Evolutionary conservation across 2,797 vertebrate species (phyloP).

Genomic region (Sebastiscus tertius): DNA sequence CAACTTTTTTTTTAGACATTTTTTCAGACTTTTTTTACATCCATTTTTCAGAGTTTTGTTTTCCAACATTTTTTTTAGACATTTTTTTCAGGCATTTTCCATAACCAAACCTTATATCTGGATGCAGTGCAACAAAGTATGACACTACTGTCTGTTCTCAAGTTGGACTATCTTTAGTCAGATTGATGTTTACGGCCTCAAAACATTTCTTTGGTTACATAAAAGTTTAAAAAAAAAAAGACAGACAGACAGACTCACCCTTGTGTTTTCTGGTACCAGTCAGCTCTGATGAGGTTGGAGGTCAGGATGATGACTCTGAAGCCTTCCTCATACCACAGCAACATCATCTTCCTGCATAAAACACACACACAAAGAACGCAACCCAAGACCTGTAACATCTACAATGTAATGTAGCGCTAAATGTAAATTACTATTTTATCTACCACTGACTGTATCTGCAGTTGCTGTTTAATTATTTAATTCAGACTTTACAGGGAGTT

Average conservation of each 20-base stretch:
- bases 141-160: not conserved
- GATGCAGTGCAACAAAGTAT: not conserved
- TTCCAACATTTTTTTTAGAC: too few relatives aligned
- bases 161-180: not conserved
- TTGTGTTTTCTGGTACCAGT: conserved; percentile 99
- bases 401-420: too few relatives aligned
- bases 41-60: too few relatives aligned
- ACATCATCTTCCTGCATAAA: conserved; percentile 94
- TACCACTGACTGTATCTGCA: not conserved
- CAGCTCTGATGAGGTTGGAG: conserved; percentile 94
- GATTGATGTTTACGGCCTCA: not conserved
- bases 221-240: not conserved
- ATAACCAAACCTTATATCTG: not conserved
- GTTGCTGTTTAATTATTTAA: not conserved
- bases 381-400: not conserved
- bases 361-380: not conserved
- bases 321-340: conserved; percentile 94
- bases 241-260: conserved; percentile 83
- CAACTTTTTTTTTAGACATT: too few relatives aligned
- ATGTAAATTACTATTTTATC: too few relatives aligned
- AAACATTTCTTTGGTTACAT: not conserved
- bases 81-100: too few relatives aligned
- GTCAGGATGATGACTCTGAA: conserved; percentile 95
- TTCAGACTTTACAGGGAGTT: not conserved
- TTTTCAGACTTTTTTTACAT: too few relatives aligned